These are phyloP conservation scores for Epirrita christyi DNA, from an alignment of 2,888 invertebrate species.

Conservation along the genomic window DNA sequence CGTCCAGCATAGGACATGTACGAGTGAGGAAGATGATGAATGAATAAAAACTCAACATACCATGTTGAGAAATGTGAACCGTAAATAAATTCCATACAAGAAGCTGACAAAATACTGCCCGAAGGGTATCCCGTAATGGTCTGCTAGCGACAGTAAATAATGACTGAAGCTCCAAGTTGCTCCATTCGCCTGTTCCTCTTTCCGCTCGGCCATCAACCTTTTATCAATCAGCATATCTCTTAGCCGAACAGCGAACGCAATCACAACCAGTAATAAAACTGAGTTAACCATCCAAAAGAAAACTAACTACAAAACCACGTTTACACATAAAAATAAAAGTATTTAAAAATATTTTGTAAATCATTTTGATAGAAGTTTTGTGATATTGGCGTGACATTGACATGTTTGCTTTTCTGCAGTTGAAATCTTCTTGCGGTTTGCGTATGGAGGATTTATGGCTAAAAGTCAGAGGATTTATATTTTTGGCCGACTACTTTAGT, in stretches of 20 bases:
- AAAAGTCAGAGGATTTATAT: neutral
- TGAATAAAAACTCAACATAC: slow-evolving; percentile 45
- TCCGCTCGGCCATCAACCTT: slow-evolving; percentile 27
- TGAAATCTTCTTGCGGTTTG: slow-evolving; percentile 12
- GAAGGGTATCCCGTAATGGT: slow-evolving; percentile 54
- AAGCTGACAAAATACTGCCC: slow-evolving; percentile 53
- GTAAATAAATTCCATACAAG: slow-evolving; percentile 53
- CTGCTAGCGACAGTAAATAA: slow-evolving; percentile 48
- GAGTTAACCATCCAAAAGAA: slow-evolving; percentile 47
- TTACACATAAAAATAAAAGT: slow-evolving; percentile 23
- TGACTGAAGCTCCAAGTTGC: slow-evolving; percentile 39
- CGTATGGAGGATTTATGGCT: slow-evolving; percentile 1
- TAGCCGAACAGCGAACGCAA: slow-evolving; percentile 40
- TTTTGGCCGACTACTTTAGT: no score
- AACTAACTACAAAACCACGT: slow-evolving; percentile 31
- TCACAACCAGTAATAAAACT: slow-evolving; percentile 41
- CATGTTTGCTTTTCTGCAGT: slow-evolving; percentile 22
- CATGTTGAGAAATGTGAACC: slow-evolving; percentile 59
- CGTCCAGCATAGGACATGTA: no score
- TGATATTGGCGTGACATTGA: slow-evolving; percentile 27
- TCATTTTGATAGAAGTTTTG: slow-evolving; percentile 29
- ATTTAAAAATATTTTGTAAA: slow-evolving; percentile 25
- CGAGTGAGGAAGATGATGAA: no score
- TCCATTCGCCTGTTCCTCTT: slow-evolving; percentile 41
- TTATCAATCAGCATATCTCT: slow-evolving; percentile 46